Conservation (phyloP, 2,888 invertebrate genomes). For the Dicyrtomina minuta region DNA sequence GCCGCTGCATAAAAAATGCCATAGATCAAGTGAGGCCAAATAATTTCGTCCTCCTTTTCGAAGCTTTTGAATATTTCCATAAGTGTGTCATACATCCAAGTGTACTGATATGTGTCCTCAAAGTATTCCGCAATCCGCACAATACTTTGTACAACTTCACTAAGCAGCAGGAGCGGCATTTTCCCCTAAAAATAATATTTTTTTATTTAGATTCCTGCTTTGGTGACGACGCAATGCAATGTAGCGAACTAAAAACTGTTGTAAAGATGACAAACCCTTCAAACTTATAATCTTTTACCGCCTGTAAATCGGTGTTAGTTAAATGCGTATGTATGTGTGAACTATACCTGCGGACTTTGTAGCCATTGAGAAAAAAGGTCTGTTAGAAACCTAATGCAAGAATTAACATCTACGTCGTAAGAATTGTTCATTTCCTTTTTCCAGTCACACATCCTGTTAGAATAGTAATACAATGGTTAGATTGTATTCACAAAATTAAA, state of each 20-base stretch:
- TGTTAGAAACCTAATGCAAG: conserved; percentile 86
- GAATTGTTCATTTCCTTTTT: conserved; percentile 55
- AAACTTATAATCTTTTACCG: too few relatives aligned
- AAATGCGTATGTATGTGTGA: neutral
- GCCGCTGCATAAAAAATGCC: conserved; percentile 70
- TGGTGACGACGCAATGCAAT: neutral
- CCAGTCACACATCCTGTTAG: conserved; percentile 50
- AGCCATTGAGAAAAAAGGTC: conserved; percentile 84
- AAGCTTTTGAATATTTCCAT: conserved; percentile 67
- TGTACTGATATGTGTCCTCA: conserved; percentile 72
- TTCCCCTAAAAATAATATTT: conserved; percentile 55
- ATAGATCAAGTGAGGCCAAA: conserved; percentile 70
- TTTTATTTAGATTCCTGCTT: conserved; percentile 13
- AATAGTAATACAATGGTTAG: too few relatives aligned
- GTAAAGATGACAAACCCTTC: too few relatives aligned
- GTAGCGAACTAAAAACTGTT: neutral
- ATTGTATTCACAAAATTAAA: too few relatives aligned
- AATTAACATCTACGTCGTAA: conserved; percentile 81
- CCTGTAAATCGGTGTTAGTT: too few relatives aligned
- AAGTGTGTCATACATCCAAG: conserved; percentile 74
- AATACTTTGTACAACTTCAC: conserved; percentile 55
- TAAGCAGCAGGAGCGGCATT: conserved; percentile 54
- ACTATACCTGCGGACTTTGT: conserved; percentile 60
- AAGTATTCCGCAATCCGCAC: conserved; percentile 75
- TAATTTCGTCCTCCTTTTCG: conserved; percentile 72